Evolutionary conservation across 2,797 vertebrate genomes (phyloP).

Genomic region (Triplophysa yarkandensis): DNA sequence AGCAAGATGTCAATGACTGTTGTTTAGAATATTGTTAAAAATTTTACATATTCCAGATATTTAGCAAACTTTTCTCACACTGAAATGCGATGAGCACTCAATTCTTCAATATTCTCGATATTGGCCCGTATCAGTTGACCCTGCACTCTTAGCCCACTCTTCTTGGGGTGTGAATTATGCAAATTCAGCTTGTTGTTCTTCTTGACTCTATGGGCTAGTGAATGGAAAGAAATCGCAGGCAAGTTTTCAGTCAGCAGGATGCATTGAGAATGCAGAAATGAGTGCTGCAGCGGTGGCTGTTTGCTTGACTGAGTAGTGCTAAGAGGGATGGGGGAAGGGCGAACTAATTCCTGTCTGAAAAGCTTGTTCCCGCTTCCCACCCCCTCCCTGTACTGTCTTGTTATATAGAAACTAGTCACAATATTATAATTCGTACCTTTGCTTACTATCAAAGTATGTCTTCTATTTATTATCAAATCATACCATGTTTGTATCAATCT

Average conservation of each 20-base stretch:
- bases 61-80: background rate
- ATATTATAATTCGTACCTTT: conserved; percentile 6
- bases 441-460: background rate
- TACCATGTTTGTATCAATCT: background rate
- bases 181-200: background rate
- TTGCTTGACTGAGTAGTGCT: conserved; percentile 55
- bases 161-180: background rate
- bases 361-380: conserved; percentile 34
- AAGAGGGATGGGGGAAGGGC: conserved; percentile 52
- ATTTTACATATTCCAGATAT: background rate
- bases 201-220: conserved; percentile 7
- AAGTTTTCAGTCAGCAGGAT: conserved; percentile 44
- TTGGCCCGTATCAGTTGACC: background rate
- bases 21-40: background rate
- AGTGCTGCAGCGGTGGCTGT: conserved; percentile 53
- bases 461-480: background rate
- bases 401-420: conserved; percentile 25
- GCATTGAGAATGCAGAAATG: conserved; percentile 36
- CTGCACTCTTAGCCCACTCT: background rate
- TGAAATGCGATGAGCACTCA: background rate
- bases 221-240: conserved; percentile 23
- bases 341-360: conserved; percentile 57
- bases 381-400: background rate
- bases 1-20: background rate
- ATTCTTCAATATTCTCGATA: background rate